Evolutionary conservation across 2,113 vertebrate genomes (phyloP).

Genomic region (Hassar affinis): DNA sequence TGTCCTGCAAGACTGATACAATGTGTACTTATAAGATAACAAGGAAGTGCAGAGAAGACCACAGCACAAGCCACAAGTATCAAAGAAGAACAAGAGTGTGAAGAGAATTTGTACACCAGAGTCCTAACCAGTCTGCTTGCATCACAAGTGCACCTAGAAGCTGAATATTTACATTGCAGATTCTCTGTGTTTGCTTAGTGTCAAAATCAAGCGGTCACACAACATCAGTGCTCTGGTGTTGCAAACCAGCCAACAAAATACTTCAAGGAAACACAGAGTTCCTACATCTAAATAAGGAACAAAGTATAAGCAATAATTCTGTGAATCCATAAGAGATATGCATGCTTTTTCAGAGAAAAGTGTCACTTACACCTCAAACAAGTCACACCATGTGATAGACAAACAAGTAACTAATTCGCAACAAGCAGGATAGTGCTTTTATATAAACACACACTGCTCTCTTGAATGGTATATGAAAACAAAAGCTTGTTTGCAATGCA

Average conservation of each 20-base stretch:
- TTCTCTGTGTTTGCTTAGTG: neutral
- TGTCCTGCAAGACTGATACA: neutral
- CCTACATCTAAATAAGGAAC: neutral
- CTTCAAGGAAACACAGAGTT: neutral
- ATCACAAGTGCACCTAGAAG: neutral
- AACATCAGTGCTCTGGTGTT: neutral
- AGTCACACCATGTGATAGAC: neutral
- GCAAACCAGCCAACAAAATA: neutral
- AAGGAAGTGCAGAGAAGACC: neutral
- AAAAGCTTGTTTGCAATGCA: neutral
- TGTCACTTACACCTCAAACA: neutral
- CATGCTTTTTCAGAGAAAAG: neutral
- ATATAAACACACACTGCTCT: neutral
- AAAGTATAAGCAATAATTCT: too few species aligned
- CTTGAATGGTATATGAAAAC: neutral
- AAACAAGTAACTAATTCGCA: neutral
- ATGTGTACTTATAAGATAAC: neutral
- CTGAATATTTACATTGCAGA: constrained; percentile 1
- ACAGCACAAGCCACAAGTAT: too few species aligned
- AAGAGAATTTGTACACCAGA: neutral
- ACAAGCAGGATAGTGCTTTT: neutral
- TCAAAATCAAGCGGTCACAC: neutral
- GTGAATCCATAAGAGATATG: neutral
- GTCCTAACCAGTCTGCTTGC: neutral
- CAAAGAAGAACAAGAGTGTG: neutral